Conservation (phyloP, 2,113 vertebrate genomes). For the Ciconia stormi region DNA sequence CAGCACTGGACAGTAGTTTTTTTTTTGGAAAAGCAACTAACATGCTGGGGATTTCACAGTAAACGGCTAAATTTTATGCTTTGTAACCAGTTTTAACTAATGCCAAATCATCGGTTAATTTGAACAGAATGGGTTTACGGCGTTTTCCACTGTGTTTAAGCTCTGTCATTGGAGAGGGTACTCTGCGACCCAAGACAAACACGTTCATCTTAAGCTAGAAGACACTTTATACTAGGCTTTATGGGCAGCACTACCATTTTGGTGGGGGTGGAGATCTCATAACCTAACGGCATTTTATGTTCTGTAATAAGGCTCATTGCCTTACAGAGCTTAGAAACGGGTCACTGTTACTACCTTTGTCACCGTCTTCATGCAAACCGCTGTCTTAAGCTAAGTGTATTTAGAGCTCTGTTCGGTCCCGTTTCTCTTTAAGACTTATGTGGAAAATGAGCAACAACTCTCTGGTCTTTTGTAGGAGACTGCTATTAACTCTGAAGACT, state of each 20-base stretch:
- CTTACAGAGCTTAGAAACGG: neutral
- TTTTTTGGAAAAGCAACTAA: neutral
- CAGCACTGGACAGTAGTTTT: neutral
- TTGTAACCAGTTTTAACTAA: neutral
- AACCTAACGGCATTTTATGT: rapidly evolving
- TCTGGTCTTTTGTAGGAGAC: neutral
- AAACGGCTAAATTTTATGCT: neutral
- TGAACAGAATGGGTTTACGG: neutral
- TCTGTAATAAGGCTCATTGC: neutral
- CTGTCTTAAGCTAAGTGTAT: neutral
- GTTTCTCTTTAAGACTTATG: neutral
- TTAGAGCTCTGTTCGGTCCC: neutral
- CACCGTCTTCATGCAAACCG: neutral
- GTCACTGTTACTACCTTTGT: neutral
- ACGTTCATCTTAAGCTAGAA: neutral
- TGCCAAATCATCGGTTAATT: neutral
- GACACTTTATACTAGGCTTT: too few relatives aligned
- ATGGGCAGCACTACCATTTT: neutral
- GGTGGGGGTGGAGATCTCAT: neutral
- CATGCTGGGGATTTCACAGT: neutral
- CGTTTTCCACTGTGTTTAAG: neutral
- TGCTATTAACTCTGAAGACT: neutral
- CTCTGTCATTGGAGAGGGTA: neutral
- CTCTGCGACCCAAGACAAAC: neutral
- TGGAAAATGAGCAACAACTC: neutral